Conservation (phyloP, 2,888 invertebrate species). For the Synergus umbraculus region DNA sequence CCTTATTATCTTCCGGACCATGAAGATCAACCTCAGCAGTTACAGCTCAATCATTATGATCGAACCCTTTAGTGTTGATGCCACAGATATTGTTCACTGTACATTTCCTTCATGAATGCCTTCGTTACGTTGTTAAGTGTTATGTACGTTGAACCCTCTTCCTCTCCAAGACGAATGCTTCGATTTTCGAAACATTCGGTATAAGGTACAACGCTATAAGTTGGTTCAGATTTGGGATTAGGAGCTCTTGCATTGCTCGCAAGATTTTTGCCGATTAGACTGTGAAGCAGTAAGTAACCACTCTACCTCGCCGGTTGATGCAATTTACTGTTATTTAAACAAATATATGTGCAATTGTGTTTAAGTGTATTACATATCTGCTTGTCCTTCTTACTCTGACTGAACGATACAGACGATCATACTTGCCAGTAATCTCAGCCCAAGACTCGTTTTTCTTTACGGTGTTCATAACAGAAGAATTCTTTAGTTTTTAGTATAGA, state of each 20-base stretch:
- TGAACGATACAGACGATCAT: background rate
- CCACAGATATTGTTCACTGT: slow-evolving; percentile 47
- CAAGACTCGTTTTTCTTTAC: background rate
- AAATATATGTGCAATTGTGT: no score
- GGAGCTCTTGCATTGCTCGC: no score
- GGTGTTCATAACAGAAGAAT: background rate
- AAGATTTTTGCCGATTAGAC: no score
- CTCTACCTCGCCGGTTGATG: no score
- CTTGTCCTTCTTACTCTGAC: background rate
- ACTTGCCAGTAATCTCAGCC: background rate
- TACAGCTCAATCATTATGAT: background rate
- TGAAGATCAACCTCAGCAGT: background rate
- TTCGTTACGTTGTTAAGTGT: background rate
- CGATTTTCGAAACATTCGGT: background rate
- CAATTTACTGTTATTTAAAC: no score
- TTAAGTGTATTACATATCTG: background rate
- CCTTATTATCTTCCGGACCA: slow-evolving; percentile 51
- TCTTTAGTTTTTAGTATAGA: background rate
- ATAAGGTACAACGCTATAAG: background rate
- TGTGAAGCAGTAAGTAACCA: no score
- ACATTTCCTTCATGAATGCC: slow-evolving; percentile 36
- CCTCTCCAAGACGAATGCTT: background rate
- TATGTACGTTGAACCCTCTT: background rate
- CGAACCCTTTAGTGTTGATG: background rate
- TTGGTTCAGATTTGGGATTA: background rate